These are phyloP conservation scores for Zosterops borbonicus DNA, from an alignment of 2,113 vertebrate species.

Conservation along the genomic window DNA sequence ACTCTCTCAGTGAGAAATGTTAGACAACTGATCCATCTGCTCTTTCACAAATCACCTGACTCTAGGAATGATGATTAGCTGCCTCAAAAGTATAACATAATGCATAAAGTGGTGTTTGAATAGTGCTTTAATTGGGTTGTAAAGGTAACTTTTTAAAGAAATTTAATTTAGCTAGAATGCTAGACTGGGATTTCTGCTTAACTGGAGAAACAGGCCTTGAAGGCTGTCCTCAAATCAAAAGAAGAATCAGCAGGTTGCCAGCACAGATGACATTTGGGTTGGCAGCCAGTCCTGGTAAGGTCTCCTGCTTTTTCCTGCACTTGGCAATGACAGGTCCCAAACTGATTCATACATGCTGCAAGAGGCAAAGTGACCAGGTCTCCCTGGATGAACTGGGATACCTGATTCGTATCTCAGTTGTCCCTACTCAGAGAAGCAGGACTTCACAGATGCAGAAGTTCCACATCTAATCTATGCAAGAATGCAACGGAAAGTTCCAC, in stretches of 20 bases:
- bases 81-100: background rate
- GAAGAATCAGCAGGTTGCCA: background rate
- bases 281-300: background rate
- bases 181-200: background rate
- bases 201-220: background rate
- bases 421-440: background rate
- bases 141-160: background rate
- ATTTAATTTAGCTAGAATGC: background rate
- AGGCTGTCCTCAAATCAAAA: background rate
- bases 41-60: background rate
- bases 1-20: background rate
- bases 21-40: background rate
- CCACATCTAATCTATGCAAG: background rate
- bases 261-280: background rate
- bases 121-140: background rate
- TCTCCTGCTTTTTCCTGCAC: background rate
- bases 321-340: background rate
- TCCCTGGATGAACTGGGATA: background rate
- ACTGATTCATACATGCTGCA: background rate
- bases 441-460: background rate
- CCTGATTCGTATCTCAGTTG: background rate
- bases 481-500: background rate
- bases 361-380: background rate
- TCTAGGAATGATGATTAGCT: background rate
- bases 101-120: background rate